Conservation (phyloP, 2,113 vertebrate genomes). For the Ornithorhynchus anatinus region DNA sequence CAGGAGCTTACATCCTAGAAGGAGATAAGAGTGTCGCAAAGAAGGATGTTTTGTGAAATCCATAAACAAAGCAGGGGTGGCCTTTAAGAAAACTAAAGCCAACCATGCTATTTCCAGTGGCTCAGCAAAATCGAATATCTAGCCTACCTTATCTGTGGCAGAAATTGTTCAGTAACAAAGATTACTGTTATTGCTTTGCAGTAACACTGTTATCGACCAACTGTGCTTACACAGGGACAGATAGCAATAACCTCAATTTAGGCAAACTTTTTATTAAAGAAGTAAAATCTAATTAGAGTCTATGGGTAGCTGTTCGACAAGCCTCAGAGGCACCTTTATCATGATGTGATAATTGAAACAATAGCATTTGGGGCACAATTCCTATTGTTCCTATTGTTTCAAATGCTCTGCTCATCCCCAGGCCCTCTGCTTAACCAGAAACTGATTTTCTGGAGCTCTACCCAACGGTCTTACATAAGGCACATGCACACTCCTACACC, state of each 20-base stretch:
- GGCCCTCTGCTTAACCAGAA: no score
- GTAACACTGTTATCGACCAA: conserved; percentile 23
- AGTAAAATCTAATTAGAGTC: conserved; percentile 33
- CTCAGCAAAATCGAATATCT: conserved; percentile 23
- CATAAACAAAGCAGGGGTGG: background rate
- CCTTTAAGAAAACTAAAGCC: background rate
- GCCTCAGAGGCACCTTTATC: conserved; percentile 12
- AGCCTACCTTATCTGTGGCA: background rate
- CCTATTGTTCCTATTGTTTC: background rate
- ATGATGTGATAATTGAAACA: background rate
- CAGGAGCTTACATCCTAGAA: no score
- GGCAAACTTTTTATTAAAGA: conserved; percentile 55
- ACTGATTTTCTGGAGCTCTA: no score
- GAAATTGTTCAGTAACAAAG: conserved; percentile 30
- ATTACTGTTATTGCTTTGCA: conserved; percentile 26
- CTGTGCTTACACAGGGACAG: conserved; percentile 7
- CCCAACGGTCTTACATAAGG: no score
- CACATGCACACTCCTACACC: no score
- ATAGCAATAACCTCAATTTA: conserved; percentile 47
- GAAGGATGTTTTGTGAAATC: no score
- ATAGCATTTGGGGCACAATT: background rate
- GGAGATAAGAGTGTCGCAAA: no score
- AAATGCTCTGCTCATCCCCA: no score
- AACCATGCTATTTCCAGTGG: conserved; percentile 6
- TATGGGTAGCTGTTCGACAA: conserved; percentile 20